These are phyloP conservation scores for Pardosa pseudoannulata DNA, from an alignment of 2,888 invertebrate genomes.

Conservation along the genomic window DNA sequence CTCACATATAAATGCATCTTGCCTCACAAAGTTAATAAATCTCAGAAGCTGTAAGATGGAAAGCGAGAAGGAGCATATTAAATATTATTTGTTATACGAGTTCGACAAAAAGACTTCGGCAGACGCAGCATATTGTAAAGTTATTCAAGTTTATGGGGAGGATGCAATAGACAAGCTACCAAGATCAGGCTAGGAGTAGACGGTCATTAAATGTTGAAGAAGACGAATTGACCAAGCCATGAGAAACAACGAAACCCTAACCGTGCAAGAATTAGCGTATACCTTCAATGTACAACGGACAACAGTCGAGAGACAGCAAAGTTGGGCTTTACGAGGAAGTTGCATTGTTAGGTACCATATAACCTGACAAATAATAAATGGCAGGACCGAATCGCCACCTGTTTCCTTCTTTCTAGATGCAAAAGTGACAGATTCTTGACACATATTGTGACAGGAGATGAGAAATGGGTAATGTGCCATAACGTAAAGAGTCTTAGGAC, in stretches of 20 bases:
- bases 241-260: neutral
- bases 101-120: conserved; percentile 2
- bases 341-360: neutral
- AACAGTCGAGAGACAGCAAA: neutral
- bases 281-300: neutral
- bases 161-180: neutral
- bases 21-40: neutral
- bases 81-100: neutral
- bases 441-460: neutral
- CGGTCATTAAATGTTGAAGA: neutral
- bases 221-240: conserved; percentile 23
- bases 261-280: neutral
- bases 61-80: no score
- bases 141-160: conserved; percentile 16
- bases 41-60: neutral
- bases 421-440: neutral
- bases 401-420: neutral
- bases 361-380: neutral
- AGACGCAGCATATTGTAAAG: neutral
- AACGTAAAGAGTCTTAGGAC: no score
- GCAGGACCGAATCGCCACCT: no score
- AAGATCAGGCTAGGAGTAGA: conserved; percentile 13
- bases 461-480: neutral
- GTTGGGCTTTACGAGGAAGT: conserved; percentile 4
- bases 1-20: conserved; percentile 19